These are phyloP conservation scores for Ceratoteleas bidentatus DNA, from an alignment of 1,140 invertebrate species.

Conservation along the genomic window DNA sequence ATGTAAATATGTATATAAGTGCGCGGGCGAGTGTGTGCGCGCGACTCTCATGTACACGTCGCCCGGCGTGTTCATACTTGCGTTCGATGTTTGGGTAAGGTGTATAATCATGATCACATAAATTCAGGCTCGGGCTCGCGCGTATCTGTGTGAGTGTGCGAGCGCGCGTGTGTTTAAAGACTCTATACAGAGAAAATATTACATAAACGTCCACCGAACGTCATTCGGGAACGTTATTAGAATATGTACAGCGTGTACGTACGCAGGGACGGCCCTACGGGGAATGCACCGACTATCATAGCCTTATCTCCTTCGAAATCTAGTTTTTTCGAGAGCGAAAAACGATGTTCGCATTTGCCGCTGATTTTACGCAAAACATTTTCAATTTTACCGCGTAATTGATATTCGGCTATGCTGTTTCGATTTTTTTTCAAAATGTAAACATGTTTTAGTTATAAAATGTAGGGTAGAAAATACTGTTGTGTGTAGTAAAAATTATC, in stretches of 20 bases:
- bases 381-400: no score
- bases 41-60: conserved; percentile 8
- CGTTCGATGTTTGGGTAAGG: conserved; percentile 52
- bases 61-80: conserved; percentile 24
- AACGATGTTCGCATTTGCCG: no score
- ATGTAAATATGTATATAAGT: conserved; percentile 38
- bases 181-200: conserved; percentile 58
- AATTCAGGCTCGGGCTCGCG: conserved; percentile 38
- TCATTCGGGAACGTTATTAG: conserved; percentile 59
- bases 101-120: conserved; percentile 60
- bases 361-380: no score
- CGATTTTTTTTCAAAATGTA: no score
- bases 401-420: no score
- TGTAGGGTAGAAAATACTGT: no score
- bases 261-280: conserved; percentile 40
- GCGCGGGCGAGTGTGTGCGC: conserved; percentile 1
- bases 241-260: conserved; percentile 52
- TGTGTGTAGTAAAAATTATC: no score
- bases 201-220: conserved; percentile 58
- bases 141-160: conserved; percentile 15
- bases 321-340: conserved; percentile 5
- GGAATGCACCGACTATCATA: conserved; percentile 44
- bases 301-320: conserved; percentile 45
- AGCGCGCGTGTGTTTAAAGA: conserved; percentile 56
- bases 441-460: no score